These are phyloP conservation scores for Aramus guarauna DNA, from an alignment of 2,113 vertebrate species.

Conservation along the genomic window DNA sequence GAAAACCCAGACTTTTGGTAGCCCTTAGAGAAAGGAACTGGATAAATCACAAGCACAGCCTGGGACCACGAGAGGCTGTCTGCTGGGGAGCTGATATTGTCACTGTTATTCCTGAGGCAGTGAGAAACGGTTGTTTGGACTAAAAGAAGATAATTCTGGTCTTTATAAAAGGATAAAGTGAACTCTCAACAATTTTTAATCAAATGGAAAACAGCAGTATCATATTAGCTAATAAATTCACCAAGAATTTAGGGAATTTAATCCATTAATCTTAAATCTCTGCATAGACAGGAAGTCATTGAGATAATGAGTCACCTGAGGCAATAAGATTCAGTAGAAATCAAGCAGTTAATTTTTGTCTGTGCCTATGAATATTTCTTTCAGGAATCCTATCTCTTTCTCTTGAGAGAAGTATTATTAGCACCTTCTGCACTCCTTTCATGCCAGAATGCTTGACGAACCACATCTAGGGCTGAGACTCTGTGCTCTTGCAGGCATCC, in stretches of 20 bases:
- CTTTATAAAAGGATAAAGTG: background rate
- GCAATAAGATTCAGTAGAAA: constrained; percentile 46
- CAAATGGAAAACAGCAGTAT: background rate
- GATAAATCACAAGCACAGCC: background rate
- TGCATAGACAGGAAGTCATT: constrained; percentile 26
- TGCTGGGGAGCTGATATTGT: background rate
- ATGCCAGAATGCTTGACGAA: background rate
- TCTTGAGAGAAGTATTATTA: constrained; percentile 40
- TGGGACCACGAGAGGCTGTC: background rate
- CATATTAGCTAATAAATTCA: constrained; percentile 44
- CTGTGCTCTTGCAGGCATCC: background rate
- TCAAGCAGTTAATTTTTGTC: constrained; percentile 39
- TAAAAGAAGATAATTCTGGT: background rate
- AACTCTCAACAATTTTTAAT: constrained; percentile 15
- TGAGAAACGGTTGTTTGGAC: background rate
- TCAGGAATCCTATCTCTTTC: background rate
- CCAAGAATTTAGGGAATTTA: constrained; percentile 51
- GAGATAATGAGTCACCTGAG: constrained; percentile 65
- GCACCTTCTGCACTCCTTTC: background rate
- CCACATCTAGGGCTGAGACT: background rate
- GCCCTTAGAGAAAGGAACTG: background rate
- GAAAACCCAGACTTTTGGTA: background rate
- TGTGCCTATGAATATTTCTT: constrained; percentile 29
- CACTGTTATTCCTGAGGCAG: background rate
- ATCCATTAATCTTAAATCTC: constrained; percentile 62